phyloP scores from a whole-genome alignment of 2,113 vertebrate genomes.

The Chrysochloris asiatica region DNA sequence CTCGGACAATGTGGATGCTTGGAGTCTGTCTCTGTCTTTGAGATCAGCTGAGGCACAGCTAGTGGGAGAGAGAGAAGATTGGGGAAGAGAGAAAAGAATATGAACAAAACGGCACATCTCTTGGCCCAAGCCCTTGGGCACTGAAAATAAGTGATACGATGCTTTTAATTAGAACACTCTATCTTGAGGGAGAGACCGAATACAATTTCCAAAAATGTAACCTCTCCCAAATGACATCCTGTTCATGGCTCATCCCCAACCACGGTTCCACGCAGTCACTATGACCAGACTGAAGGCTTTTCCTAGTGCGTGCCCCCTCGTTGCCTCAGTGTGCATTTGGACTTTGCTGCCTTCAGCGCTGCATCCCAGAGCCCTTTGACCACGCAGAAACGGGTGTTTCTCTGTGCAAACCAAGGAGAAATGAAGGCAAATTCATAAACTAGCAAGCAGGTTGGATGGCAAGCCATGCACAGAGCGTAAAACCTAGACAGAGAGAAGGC shows the following conservation, averaged over 20 bases:
- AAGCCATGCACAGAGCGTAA: conserved; percentile 22
- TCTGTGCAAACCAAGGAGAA: background rate
- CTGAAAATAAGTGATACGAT: background rate
- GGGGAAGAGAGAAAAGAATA: background rate
- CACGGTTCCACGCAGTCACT: background rate
- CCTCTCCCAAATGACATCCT: conserved; percentile 12
- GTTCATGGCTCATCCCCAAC: background rate
- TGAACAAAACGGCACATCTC: background rate
- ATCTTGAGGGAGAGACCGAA: conserved; percentile 40
- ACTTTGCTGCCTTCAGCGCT: background rate
- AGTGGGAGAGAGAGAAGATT: background rate
- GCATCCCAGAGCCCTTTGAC: background rate
- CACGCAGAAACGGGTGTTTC: background rate
- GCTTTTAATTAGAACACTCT: conserved; percentile 41
- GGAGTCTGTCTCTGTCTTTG: background rate
- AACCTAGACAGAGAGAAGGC: conserved; percentile 70
- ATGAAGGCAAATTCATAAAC: conserved; percentile 59
- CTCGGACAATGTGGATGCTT: background rate
- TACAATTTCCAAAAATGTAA: conserved; percentile 1
- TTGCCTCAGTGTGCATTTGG: background rate
- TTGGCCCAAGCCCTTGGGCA: background rate
- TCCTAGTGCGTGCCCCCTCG: background rate
- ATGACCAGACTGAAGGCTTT: background rate
- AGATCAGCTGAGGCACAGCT: background rate
- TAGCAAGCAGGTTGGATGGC: conserved; percentile 64